Base-by-base conservation (phyloP, 2,888 invertebrate genomes). In the Sacculina carcini region DNA sequence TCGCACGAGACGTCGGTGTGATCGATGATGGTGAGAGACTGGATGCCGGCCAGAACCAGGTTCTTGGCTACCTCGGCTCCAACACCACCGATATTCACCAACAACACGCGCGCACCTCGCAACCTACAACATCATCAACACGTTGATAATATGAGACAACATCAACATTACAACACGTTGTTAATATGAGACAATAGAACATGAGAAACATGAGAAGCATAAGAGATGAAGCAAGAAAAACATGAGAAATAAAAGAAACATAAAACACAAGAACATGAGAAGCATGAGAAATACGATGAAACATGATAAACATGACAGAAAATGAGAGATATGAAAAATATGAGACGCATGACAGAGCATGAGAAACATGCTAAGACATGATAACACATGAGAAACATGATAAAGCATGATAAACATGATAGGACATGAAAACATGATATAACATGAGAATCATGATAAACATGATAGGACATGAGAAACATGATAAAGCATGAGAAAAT, bases 61-160 rank as follows among this genome's bases (percentile, higher is more conserved):
- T 98, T 98, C 66, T 99, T 99, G 1, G 87, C 84, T 39, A 89
- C 76, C 71, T 98, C 98, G 9, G 92, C 89, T 23, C 90, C 94
- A 28, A 94, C 71, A 5, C 92, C 92, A 62, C 78, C 75, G 28
- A 92, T 60, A 5, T 92, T 90, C 59, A 87, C 79, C 52, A 98
- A 69, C 34, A 98, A 70, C 53, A 96, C 77, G 65, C 77, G 79
- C 0, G 92, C 77, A 42, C 79, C 76, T 52, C 92, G 76, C 58
- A 98, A 69, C 53, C 82, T 82, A 61, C 23, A 63, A 61, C 9
- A 51, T 51, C 21, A 28, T 24, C 21, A 52, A 34, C 47, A 38
- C 38, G 12, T 29, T 1, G 12, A 23, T 9, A 5, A 12, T 6
- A 21, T 23, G n/a, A n/a, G n/a, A n/a, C n/a, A n/a, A n/a, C n/a